Evolutionary conservation across 2,888 invertebrate genomes (phyloP), one percentile per base, ranked within the genome.

Genomic region (Diabrotica balteata): DNA sequence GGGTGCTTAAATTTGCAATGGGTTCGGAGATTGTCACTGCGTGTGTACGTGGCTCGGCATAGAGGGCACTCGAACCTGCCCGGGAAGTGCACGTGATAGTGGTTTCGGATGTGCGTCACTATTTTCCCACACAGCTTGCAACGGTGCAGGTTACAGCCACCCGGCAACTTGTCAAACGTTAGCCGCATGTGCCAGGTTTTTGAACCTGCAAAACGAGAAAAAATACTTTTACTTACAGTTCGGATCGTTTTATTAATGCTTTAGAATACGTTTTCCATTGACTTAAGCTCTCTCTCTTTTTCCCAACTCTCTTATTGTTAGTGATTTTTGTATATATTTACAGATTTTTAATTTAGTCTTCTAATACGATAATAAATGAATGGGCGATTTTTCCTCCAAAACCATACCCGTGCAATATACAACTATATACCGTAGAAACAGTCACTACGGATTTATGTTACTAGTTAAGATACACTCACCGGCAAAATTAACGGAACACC

Each of bases 101-200:
- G 94, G 89, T 94, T 94, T 85, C 94, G 91, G 88, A 94, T 94
- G 90, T 94, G 94, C 86, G 94, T 94, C 88, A 94, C 94, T 89
- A 94, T 93, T 90, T 94, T 94, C 87, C 94, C 94, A 88, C 94
- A 94, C 87, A 94, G 90, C 90, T 94, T 94, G 90, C 94, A 94
- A 86, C 93, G 93, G 90, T 94, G 94, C 88, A 93, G 92, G 90
- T 94, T 94, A 86, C 93, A 92, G 88, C 93, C 93, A 87, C 94
- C 94, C 87, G 93, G 93, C 88, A 94, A 90, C 84, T 94, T 93
- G 90, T 94, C 94, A 90, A 94, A 94, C 87, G 94, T 94, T 88
- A 94, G 91, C 89, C 94, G 93, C 94, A 94, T 94, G 89, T 94
- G 94, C 93, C 94, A 94, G 90, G 93, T 93, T 91, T 93, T 93